A percentile compares a stretch with the other conserved stretches of the same genome.
These are phyloP conservation scores for Cerastis leucographa DNA, from an alignment of 2,888 invertebrate species.

Conservation along the genomic window DNA sequence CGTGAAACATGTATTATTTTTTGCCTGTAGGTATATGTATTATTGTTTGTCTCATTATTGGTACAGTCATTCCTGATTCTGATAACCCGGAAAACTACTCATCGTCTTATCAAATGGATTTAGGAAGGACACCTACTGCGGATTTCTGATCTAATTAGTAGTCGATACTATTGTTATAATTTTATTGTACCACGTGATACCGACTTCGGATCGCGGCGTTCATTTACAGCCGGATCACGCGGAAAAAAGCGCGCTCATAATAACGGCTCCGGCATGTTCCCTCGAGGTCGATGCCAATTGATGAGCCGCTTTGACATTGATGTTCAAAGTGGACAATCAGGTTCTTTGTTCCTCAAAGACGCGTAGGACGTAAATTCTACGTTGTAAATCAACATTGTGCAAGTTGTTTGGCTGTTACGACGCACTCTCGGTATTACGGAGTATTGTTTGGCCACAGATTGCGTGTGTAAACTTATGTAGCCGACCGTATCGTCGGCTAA, in stretches of 20 bases:
- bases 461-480: slow-evolving; percentile 74
- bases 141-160: background rate
- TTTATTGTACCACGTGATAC: slow-evolving; percentile 8
- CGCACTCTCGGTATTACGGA: slow-evolving; percentile 64
- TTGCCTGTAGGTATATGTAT: background rate
- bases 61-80: slow-evolving; percentile 5
- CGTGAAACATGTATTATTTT: background rate
- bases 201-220: background rate
- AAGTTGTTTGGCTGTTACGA: slow-evolving; percentile 63
- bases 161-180: background rate
- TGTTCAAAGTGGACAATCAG: slow-evolving; percentile 64
- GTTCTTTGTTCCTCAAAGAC: slow-evolving; percentile 63
- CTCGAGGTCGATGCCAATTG: slow-evolving; percentile 60
- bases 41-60: slow-evolving; percentile 37
- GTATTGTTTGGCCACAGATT: slow-evolving; percentile 79
- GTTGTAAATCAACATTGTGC: slow-evolving; percentile 68
- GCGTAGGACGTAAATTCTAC: slow-evolving; percentile 62
- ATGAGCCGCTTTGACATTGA: slow-evolving; percentile 67
- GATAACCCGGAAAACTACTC: background rate
- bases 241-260: slow-evolving; percentile 44
- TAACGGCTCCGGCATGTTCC: slow-evolving; percentile 46
- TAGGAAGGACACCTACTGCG: background rate
- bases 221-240: slow-evolving; percentile 6
- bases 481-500: slow-evolving; percentile 71
- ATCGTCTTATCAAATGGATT: background rate